Base-by-base conservation (phyloP, 92 coral and sea anemone genomes). In the Bergia sp. region DNA sequence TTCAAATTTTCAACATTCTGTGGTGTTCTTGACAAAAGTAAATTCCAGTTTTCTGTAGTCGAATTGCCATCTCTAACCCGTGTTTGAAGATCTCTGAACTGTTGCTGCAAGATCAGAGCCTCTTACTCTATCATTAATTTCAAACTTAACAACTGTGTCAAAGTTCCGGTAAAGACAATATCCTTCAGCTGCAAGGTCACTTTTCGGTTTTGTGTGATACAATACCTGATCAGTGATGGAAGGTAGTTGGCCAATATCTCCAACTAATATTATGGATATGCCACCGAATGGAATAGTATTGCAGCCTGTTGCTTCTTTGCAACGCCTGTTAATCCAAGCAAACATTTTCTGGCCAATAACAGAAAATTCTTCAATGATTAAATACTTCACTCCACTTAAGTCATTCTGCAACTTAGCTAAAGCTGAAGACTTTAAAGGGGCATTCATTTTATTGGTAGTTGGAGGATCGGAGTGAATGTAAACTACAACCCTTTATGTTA, bases 41-140 rank as follows among this genome's bases (percentile, higher is more conserved):
- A 82, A 66, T 91, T 89, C 94, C 92, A 91, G 92, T 93, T 91
- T 13, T 93, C 85, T 23, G 67, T 55, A 58, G 80, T 91, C 49
- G 93, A 93, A 88, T 85, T 81, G 2, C 95, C 95, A 93, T 90
- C 89, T 86, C 95, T 86, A 77, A 84, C 87, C 53, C 92, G 37
- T 61, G 44, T 74, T 42, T 82, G 91, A 61, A 82, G 83, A 44
- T 89, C 73, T 69, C 91, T 89, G 49, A 89, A 89, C 18, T 29
- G 84, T 47, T 81, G 78, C 73, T 86, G 75, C 20, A 53, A 36
- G 42, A 41, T 76, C 64, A 0, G 80, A 3, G 18, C 66, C 84
- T 76, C 43, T 74, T 38, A 80, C 90, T 87, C 93, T 49, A 76
- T 88, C 82, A 91, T 87, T 88, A 29, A 10, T 37, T 82, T 69